phyloP scores from a whole-genome alignment of 1,140 invertebrate species.

The Dendroctonus valens region DNA sequence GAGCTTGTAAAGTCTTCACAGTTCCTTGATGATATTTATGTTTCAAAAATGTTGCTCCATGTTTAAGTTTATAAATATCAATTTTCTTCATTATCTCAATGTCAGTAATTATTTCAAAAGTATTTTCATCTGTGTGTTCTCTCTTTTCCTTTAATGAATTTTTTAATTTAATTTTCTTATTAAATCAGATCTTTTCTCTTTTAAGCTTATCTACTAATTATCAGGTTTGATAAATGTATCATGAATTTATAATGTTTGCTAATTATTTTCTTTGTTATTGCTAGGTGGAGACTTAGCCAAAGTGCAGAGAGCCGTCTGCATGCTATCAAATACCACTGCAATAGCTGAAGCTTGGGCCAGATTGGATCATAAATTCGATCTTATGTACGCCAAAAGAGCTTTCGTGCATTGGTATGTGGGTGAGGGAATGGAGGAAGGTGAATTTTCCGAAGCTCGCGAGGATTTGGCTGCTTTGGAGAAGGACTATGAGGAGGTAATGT shows the following conservation, averaged over 20 bases:
- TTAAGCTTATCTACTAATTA: neutral
- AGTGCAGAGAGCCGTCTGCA: slow-evolving; percentile 81
- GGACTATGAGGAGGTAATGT: slow-evolving; percentile 70
- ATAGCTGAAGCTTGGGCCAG: slow-evolving; percentile 84
- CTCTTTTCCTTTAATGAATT: neutral
- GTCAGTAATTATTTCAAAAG: neutral
- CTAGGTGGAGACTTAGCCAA: slow-evolving; percentile 73
- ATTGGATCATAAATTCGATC: slow-evolving; percentile 79
- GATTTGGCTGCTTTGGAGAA: slow-evolving; percentile 82
- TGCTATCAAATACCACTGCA: slow-evolving; percentile 84
- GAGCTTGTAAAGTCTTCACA: no score
- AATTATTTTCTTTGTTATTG: neutral
- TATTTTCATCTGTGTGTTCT: neutral
- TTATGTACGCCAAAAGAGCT: slow-evolving; percentile 81
- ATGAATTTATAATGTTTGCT: no score
- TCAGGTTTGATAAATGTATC: no score
- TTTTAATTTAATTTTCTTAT: neutral
- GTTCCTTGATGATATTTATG: no score
- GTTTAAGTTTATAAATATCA: no score
- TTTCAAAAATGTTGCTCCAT: no score
- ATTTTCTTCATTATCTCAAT: no score
- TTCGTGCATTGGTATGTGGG: slow-evolving; percentile 86
- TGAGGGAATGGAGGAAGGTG: slow-evolving; percentile 84
- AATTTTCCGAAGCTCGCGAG: slow-evolving; percentile 84
- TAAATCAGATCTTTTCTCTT: neutral